Conservation (phyloP, 2,888 invertebrate genomes). For the Acanthosepion pharaonis region DNA sequence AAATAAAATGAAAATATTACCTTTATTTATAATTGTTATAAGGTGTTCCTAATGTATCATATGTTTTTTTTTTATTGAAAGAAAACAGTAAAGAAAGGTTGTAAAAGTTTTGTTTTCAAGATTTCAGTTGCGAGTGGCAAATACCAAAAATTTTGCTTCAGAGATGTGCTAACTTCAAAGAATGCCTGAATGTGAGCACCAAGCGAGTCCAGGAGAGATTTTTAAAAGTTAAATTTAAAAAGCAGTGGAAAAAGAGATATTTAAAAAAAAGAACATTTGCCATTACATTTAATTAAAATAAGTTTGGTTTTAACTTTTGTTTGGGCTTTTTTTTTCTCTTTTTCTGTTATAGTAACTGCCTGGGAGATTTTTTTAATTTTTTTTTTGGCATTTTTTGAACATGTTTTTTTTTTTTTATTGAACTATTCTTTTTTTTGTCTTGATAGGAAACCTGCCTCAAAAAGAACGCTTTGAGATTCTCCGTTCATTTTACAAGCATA, state of each 20-base stretch:
- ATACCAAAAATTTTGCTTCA: not conserved
- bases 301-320: not conserved
- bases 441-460: constrained; percentile 46
- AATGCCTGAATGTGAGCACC: not conserved
- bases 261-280: not conserved
- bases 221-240: not conserved
- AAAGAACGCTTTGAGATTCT: constrained; percentile 57
- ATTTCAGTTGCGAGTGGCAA: not conserved
- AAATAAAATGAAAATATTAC: not conserved
- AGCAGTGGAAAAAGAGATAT: not conserved
- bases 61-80: not conserved
- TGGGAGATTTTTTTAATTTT: not conserved
- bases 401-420: not conserved
- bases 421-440: not conserved
- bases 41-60: not conserved
- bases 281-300: not conserved
- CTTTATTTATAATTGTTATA: not conserved
- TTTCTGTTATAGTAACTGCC: not conserved
- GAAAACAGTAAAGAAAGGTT: not conserved
- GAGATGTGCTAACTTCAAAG: not conserved
- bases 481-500: constrained; percentile 67
- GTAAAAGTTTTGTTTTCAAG: not conserved
- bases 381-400: too few relatives aligned
- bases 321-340: not conserved
- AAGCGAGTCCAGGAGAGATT: not conserved